Conservation (phyloP, 2,888 invertebrate genomes). For the Timema podura region DNA sequence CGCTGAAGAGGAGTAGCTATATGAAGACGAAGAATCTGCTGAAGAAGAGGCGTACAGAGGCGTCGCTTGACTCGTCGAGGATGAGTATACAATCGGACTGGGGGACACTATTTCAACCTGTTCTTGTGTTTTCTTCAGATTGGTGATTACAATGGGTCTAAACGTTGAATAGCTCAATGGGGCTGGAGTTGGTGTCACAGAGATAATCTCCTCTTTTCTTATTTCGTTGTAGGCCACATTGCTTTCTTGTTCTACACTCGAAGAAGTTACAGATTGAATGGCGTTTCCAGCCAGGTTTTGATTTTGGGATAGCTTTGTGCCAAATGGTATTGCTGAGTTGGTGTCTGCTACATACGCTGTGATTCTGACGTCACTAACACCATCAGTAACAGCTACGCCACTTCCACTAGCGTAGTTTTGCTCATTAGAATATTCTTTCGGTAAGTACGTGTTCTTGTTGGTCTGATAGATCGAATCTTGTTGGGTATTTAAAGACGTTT, state of each 20-base stretch:
- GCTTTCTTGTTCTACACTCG: conserved; percentile 5
- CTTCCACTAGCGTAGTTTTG: too few relatives aligned
- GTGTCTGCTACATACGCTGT: conserved; percentile 34
- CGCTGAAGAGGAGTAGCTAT: too few relatives aligned
- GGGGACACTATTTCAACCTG: too few relatives aligned
- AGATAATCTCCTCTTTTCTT: conserved; percentile 2
- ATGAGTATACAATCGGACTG: too few relatives aligned
- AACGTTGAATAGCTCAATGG: conserved; percentile 11
- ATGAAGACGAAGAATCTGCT: too few relatives aligned
- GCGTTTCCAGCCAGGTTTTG: neutral
- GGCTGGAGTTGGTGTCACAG: conserved; percentile 10
- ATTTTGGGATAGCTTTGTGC: conserved; percentile 11
- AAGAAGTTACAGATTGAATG: neutral
- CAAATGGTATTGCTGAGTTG: conserved; percentile 24
- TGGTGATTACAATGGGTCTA: neutral
- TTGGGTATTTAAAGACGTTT: too few relatives aligned
- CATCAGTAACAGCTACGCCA: neutral
- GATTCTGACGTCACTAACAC: conserved; percentile 23
- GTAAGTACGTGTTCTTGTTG: too few relatives aligned
- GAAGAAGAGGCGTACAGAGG: too few relatives aligned
- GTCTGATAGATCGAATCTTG: too few relatives aligned
- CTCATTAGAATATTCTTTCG: too few relatives aligned
- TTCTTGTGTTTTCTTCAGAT: too few relatives aligned
- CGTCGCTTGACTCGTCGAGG: too few relatives aligned
- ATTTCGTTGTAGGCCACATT: conserved; percentile 12